Evolutionary conservation across 2,888 invertebrate species (phyloP), one percentile per base, ranked within the genome.

Genomic region (Taphrorychus bicolor): DNA sequence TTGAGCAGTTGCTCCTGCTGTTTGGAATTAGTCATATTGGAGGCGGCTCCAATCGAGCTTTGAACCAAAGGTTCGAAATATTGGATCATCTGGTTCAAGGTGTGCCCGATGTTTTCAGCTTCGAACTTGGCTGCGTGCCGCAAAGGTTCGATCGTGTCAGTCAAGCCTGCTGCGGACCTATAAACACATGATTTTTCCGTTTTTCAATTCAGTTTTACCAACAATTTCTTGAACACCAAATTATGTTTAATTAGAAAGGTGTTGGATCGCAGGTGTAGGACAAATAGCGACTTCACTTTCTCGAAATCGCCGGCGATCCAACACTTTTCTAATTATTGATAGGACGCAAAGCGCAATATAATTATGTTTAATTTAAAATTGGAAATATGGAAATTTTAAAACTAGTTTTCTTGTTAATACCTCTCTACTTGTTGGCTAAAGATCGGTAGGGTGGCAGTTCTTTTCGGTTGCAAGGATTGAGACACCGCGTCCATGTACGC

Each of bases 61-160:
- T 88, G 85, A 0, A 95, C 92, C 71, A 98, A 85, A 0, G 97
- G 94, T 73, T 96, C 95, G 70, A 94, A 91, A 82, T 93, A 94
- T 40, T 88, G 87, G 0, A 88, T 89, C 77, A 92, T 85, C 75
- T 92, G 91, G 61, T 88, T 87, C 17, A 95, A 94, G 3, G 91
- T 86, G 77, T 97, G 97, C 0, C 97, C 97, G 63, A 99, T 86
- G 77, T 93, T 92, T 83, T 98, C 98, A 0, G 98, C 95, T 83
- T 97, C 95, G 63, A 88, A 88, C 78, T 92, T 93, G 23, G 95
- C 97, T 2, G 98, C 94, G 40, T 87, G 84, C 0, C 94, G 86
- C 21, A 98, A 85, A 0, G 93, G 91, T 75, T 97, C 97, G 69
- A 98, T 84, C 17, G 92, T 91, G 74, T 97, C 96, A 40, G 90